Base-by-base conservation (phyloP, 2,113 vertebrate genomes). In the Otus sunia region DNA sequence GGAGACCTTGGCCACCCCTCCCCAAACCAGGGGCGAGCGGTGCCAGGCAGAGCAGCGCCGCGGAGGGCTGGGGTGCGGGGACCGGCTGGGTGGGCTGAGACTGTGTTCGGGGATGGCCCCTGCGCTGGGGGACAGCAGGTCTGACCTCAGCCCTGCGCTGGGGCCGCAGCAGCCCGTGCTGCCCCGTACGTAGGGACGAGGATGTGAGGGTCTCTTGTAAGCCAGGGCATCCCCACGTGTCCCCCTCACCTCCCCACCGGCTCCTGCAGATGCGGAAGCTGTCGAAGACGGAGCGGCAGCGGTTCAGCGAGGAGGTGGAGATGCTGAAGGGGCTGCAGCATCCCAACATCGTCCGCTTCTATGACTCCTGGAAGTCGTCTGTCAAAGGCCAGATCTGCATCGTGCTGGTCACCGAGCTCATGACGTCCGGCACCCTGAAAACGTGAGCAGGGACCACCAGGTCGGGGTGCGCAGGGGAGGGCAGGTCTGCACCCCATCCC, bases 281-380 rank as follows among this genome's bases (percentile, higher is more conserved):
- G 76, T 99, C 98, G 1, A 98, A 98, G 93, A 96, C 97, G 0
- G 99, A 99, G 96, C 97, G 99, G 39, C 99, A 99, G 97, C 97
- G 99, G 10, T 99, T 99, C 98, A 98, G 97, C 0, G 99, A 99
- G 97, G 99, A 99, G 96, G 99, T 99, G 96, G 99, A 99, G 97
- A 99, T 99, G 99, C 98, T 99, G 93, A 99, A 99, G 92, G 98
- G 97, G 17, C 98, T 99, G 77, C 99, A 99, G 97, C 99, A 99
- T 79, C 99, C 99, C 25, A 99, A 99, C 98, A 99, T 99, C 3
- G 99, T 99, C 37, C 99, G 99, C 41, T 99, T 99, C 98, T 99
- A 99, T 0, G 99, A 99, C 97, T 99, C 99, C 21, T 99, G 99
- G 99, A 99, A 99, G 95, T 98, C 98, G 0, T 98, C 97, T 1